Evolutionary conservation across 2,113 vertebrate species (phyloP).

Genomic region (Dasyornis broadbenti): DNA sequence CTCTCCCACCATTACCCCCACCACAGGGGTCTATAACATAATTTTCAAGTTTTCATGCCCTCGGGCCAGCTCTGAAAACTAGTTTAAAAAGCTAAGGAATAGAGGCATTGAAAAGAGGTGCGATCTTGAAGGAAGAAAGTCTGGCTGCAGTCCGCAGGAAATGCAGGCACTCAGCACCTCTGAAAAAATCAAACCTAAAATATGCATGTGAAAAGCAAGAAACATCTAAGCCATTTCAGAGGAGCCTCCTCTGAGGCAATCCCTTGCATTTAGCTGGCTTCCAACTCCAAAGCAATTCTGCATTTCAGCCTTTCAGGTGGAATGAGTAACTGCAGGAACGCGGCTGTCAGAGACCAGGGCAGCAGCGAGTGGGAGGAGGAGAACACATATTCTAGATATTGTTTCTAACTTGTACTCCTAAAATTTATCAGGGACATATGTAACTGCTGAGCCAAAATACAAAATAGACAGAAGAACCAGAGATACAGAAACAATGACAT

Average conservation of each 20-base stretch:
- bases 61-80: slow-evolving; percentile 29
- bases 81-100: background rate
- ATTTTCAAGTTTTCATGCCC: slow-evolving; percentile 33
- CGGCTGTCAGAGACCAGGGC: background rate
- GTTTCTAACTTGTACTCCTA: background rate
- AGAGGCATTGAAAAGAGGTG: slow-evolving; percentile 20
- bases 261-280: background rate
- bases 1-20: slow-evolving; percentile 47
- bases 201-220: slow-evolving; percentile 57
- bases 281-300: background rate
- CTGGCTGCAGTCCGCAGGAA: slow-evolving; percentile 34
- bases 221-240: background rate
- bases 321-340: background rate
- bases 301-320: background rate
- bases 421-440: background rate
- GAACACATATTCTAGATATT: background rate
- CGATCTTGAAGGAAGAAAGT: slow-evolving; percentile 23
- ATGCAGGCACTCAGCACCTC: slow-evolving; percentile 20
- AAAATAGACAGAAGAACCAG: background rate
- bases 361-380: background rate
- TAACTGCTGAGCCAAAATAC: background rate
- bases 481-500: background rate
- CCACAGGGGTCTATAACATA: slow-evolving; percentile 54
- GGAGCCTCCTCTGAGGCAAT: background rate
- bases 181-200: slow-evolving; percentile 27